Evolutionary conservation across 2,797 vertebrate genomes (phyloP).

Genomic region (Cygnus olor): DNA sequence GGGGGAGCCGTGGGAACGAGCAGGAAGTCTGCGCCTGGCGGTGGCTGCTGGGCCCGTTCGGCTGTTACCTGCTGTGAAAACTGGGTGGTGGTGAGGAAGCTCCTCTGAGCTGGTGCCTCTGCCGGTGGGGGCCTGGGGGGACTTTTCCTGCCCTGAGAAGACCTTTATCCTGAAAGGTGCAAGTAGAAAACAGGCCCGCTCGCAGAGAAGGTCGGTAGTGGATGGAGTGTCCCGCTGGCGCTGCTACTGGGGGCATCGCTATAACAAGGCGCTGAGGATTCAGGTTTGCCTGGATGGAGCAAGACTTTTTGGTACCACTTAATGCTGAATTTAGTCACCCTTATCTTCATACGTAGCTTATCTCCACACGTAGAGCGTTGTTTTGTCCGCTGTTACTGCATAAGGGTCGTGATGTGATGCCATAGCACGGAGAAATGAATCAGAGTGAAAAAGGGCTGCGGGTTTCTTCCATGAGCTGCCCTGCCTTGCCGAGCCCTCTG

Average conservation of each 20-base stretch:
- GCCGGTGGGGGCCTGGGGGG: neutral
- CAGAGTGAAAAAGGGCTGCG: neutral
- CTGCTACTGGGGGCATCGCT: neutral
- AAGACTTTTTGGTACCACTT: neutral
- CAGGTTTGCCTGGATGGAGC: neutral
- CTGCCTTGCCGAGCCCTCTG: neutral
- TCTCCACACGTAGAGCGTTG: neutral
- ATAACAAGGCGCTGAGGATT: neutral
- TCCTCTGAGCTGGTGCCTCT: neutral
- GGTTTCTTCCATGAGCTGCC: neutral
- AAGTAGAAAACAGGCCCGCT: neutral
- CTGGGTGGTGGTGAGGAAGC: neutral
- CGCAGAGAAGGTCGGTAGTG: neutral
- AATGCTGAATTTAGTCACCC: neutral
- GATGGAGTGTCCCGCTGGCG: neutral
- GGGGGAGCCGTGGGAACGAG: neutral
- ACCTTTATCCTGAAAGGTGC: neutral
- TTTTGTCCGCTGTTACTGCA: neutral
- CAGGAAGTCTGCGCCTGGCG: no score
- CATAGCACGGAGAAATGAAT: accelerated
- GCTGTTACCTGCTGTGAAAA: neutral
- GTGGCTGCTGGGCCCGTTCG: neutral
- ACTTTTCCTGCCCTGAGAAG: neutral
- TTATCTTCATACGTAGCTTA: neutral
- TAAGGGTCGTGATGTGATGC: neutral